Evolutionary conservation across 2,797 vertebrate genomes (phyloP).

Genomic region (Sternarchorhynchus goeldii): DNA sequence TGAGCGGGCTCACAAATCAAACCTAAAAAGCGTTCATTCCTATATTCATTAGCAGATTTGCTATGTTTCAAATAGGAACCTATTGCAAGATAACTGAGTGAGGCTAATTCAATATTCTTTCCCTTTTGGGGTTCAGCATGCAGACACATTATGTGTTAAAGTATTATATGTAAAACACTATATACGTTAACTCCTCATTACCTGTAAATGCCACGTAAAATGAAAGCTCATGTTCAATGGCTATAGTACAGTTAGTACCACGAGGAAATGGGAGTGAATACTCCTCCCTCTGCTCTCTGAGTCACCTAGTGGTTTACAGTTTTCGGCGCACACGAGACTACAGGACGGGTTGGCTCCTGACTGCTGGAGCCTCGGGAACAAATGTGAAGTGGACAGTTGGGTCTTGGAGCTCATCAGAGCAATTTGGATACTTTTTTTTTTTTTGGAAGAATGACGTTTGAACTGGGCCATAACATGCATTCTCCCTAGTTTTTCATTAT

Average conservation of each 20-base stretch:
- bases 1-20: too few species aligned
- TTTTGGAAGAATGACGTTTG: neutral
- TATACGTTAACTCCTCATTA: neutral
- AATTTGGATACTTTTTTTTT: too few species aligned
- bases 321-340: neutral
- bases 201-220: neutral
- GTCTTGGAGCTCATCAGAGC: too few species aligned
- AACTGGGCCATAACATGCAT: too few species aligned
- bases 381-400: neutral
- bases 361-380: slow-evolving; percentile 11
- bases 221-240: neutral
- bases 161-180: too few species aligned
- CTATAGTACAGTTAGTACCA: neutral
- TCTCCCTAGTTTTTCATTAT: neutral
- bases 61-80: too few species aligned
- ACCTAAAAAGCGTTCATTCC: too few species aligned
- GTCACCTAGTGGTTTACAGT: neutral
- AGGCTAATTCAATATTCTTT: too few species aligned
- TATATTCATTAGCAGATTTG: too few species aligned
- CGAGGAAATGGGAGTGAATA: neutral
- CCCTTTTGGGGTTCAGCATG: too few species aligned
- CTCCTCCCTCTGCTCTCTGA: neutral
- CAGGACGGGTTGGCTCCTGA: neutral
- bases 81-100: too few species aligned
- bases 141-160: too few species aligned